Base-by-base conservation (phyloP, 1,140 invertebrate species). In the Hermetia illucens region DNA sequence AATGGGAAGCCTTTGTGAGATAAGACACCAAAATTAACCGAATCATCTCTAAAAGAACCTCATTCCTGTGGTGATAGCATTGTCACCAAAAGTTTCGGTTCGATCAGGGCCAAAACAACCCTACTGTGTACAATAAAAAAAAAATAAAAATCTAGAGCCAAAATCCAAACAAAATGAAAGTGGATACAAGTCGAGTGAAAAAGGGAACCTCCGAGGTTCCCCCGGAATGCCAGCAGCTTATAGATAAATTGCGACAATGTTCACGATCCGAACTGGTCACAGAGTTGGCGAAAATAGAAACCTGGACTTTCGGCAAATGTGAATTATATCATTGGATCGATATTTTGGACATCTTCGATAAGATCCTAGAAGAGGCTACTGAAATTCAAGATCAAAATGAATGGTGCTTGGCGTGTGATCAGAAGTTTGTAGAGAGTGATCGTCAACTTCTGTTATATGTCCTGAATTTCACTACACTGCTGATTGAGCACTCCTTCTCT, bases 401-500 rank as follows among this genome's bases (percentile, higher is more conserved):
- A 50, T 89, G 86, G 83, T 73, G 77, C 48, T 55, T 91, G 44
- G 70, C 75, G 21, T 87, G 82, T 63, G 85, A 90, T 69, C 56
- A 71, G 35, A 71, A 70, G 38, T 71, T 74, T 49, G 73, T 77
- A 51, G 38, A 44, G 30, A 40, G 85, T 78, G 70, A 79, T 46
- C 81, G 84, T 62, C 74, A 78, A 41, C 58, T 89, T 40, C 62
- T 90, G 45, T 66, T 88, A 41, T 75, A 77, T 63, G 78, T 87
- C 36, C 65, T 90, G 10, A 77, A 82, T 44, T 90, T 91, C 53
- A 88, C 87, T 39, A 83, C 85, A 12, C 58, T 89, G 36, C 65
- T 92, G 21, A 89, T 92, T 50, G 87, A 91, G 61, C 86, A 91
- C 62, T 89, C 84, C 45, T 91, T 90, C 58, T 89, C 85, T 9